Percentiles rank a stretch among this genome's conserved stretches.
These are phyloP conservation scores for Aurelia aurita DNA, from an alignment of 30 jellyfish, hydroid and myxozoan genomes.

Conservation along the genomic window DNA sequence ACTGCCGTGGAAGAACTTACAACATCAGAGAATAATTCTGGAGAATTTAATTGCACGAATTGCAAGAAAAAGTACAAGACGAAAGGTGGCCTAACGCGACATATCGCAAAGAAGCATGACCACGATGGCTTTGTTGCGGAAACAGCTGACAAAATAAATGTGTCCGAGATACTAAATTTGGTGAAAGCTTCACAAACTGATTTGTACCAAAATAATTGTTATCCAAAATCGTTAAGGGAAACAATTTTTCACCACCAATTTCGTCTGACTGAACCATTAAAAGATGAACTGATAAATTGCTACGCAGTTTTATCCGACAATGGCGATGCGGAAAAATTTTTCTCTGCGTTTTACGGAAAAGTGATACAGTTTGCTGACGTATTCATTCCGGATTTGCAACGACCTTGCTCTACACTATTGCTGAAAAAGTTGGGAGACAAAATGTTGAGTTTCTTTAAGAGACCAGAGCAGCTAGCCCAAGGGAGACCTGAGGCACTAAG, in stretches of 20 bases:
- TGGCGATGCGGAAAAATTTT: constrained; percentile 17
- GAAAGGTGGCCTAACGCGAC: too few species aligned
- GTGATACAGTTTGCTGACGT: background rate
- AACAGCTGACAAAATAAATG: too few species aligned
- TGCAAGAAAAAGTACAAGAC: constrained; percentile 4
- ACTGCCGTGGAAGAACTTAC: too few species aligned
- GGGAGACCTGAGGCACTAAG: background rate
- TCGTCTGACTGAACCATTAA: background rate
- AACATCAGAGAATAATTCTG: constrained; percentile 15
- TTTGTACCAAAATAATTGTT: background rate
- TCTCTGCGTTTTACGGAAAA: constrained; percentile 23
- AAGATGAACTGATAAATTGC: background rate
- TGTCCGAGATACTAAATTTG: too few species aligned
- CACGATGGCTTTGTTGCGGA: too few species aligned
- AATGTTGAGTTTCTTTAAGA: constrained; percentile 1
- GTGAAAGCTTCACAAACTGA: too few species aligned
- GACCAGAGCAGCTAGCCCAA: background rate
- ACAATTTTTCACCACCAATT: background rate
- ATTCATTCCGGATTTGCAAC: constrained; percentile 30
- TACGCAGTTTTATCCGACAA: background rate
- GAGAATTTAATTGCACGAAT: background rate
- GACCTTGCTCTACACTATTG: background rate
- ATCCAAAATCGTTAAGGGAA: background rate
- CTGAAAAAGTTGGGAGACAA: constrained; percentile 12
- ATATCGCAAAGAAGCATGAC: too few species aligned